Evolutionary conservation across 2,888 invertebrate species (phyloP).

Genomic region (Junonia oenone): DNA sequence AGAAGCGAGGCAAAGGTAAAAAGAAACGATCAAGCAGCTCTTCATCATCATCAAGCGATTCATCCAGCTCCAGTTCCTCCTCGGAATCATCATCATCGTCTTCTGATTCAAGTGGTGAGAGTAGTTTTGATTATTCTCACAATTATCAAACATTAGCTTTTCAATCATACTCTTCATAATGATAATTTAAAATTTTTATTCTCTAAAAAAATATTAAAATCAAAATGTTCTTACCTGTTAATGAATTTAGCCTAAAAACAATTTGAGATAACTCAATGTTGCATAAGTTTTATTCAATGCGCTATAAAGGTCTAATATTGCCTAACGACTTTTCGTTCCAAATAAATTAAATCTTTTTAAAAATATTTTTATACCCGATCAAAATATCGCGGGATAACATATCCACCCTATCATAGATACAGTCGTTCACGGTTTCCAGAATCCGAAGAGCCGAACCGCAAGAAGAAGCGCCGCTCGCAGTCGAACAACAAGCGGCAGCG

Average conservation of each 20-base stretch:
- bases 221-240: too few relatives aligned
- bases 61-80: constrained; percentile 82
- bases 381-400: background rate
- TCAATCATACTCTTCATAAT: too few relatives aligned
- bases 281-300: too few relatives aligned
- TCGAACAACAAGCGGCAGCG: constrained; percentile 82
- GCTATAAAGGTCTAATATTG: too few relatives aligned
- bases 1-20: constrained; percentile 83
- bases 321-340: too few relatives aligned
- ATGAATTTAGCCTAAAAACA: too few relatives aligned
- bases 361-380: too few relatives aligned
- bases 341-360: too few relatives aligned
- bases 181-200: too few relatives aligned
- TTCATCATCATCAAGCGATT: constrained; percentile 84
- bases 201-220: too few relatives aligned
- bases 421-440: constrained; percentile 42
- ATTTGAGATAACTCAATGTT: too few relatives aligned
- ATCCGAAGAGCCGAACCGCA: constrained; percentile 73
- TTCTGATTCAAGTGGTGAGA: constrained; percentile 75
- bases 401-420: constrained; percentile 16
- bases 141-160: background rate
- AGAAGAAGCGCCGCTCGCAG: constrained; percentile 80
- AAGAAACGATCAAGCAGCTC: constrained; percentile 82
- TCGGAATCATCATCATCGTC: constrained; percentile 80
- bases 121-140: constrained; percentile 11